These are phyloP conservation scores for Anoncus sp. DNA, from an alignment of 2,888 invertebrate species.

Conservation along the genomic window DNA sequence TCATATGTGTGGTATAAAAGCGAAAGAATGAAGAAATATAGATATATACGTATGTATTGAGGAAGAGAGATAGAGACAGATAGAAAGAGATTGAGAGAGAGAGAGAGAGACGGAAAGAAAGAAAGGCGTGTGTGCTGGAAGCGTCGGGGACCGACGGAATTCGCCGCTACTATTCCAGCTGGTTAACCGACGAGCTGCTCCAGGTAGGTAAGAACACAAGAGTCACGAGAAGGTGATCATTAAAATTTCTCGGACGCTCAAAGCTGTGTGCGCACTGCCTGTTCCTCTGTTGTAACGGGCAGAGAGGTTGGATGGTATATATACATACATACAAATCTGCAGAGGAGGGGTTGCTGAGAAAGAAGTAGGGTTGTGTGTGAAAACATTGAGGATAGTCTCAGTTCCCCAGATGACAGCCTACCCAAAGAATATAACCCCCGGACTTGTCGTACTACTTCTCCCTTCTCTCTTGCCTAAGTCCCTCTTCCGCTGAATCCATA, in stretches of 20 bases:
- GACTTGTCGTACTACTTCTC: slow-evolving; percentile 73
- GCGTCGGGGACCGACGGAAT: slow-evolving; percentile 69
- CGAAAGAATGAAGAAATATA: slow-evolving; percentile 32
- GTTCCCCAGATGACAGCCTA: slow-evolving; percentile 70
- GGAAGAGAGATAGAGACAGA: slow-evolving; percentile 13
- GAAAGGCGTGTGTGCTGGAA: slow-evolving; percentile 48
- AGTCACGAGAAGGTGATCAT: slow-evolving; percentile 74
- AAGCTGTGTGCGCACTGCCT: slow-evolving; percentile 40
- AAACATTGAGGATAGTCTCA: slow-evolving; percentile 43
- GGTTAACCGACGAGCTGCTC: slow-evolving; percentile 71
- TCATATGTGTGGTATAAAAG: slow-evolving; percentile 24
- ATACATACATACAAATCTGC: background rate
- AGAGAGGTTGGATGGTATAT: slow-evolving; percentile 38
- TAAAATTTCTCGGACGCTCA: slow-evolving; percentile 75
- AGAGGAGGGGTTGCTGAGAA: slow-evolving; percentile 65
- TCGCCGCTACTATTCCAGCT: slow-evolving; percentile 73
- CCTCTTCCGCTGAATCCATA: slow-evolving; percentile 26
- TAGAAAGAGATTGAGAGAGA: slow-evolving; percentile 23
- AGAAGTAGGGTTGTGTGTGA: slow-evolving; percentile 42
- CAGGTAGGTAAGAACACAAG: slow-evolving; percentile 74
- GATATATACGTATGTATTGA: slow-evolving; percentile 11
- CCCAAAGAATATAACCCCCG: slow-evolving; percentile 68
- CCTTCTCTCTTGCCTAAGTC: slow-evolving; percentile 63
- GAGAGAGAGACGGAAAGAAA: slow-evolving; percentile 29
- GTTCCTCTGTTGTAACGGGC: slow-evolving; percentile 53